A percentile compares a stretch with the other conserved stretches of the same genome.
Conservation (phyloP, 2,888 invertebrate species). For the Lathronympha strigana region DNA sequence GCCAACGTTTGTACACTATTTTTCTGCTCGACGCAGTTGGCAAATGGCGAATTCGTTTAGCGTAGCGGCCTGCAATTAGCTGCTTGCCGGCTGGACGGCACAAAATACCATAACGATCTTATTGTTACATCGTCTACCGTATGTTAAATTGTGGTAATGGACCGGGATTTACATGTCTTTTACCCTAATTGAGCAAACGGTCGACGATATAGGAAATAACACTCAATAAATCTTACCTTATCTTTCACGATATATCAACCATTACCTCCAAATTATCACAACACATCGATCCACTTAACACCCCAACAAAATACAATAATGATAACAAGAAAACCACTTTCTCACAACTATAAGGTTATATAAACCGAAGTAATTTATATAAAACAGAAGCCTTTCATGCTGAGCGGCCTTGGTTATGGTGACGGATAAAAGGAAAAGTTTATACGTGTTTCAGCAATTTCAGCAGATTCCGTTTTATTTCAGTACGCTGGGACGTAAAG, state of each 20-base stretch:
- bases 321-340: slow-evolving; percentile 7
- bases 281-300: slow-evolving; percentile 1
- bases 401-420: background rate
- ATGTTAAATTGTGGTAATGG: too few relatives aligned
- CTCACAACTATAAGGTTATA: background rate
- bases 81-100: too few relatives aligned
- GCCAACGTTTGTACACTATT: too few relatives aligned
- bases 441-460: slow-evolving; percentile 18
- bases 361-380: background rate
- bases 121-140: too few relatives aligned
- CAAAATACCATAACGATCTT: too few relatives aligned
- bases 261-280: background rate
- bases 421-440: slow-evolving; percentile 2
- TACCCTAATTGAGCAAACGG: too few relatives aligned
- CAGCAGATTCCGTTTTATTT: slow-evolving; percentile 25
- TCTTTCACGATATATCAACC: background rate
- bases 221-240: background rate
- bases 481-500: background rate
- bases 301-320: slow-evolving; percentile 3
- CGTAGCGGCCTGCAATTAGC: too few relatives aligned
- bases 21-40: too few relatives aligned
- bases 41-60: too few relatives aligned
- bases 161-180: too few relatives aligned
- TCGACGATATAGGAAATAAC: too few relatives aligned
- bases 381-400: background rate